phyloP scores from a whole-genome alignment of 1,140 invertebrate genomes.

The Myzus persicae region DNA sequence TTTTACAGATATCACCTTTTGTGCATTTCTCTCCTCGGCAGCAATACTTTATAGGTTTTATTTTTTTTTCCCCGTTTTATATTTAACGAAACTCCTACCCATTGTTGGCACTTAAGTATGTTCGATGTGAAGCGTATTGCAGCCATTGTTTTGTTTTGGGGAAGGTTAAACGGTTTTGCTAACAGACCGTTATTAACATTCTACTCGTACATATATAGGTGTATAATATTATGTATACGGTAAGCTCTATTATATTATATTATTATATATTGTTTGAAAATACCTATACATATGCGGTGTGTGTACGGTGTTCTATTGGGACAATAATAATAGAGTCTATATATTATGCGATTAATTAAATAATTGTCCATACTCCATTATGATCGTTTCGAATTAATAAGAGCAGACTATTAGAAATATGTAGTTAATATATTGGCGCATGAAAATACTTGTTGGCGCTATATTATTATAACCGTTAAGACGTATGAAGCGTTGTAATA shows the following conservation, averaged over 20 bases:
- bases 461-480: background rate
- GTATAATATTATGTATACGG: background rate
- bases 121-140: slow-evolving; percentile 38
- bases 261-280: slow-evolving; percentile 29
- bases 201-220: background rate
- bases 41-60: slow-evolving; percentile 33
- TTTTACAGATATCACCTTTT: slow-evolving; percentile 57
- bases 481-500: background rate
- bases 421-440: background rate
- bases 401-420: slow-evolving; percentile 6
- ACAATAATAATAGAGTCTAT: slow-evolving; percentile 16
- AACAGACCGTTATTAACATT: slow-evolving; percentile 54
- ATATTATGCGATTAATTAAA: slow-evolving; percentile 43
- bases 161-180: slow-evolving; percentile 49
- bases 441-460: background rate
- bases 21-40: slow-evolving; percentile 27
- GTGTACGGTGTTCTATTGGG: background rate
- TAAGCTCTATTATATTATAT: slow-evolving; percentile 31
- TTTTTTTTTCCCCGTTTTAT: background rate
- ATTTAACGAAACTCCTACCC: slow-evolving; percentile 36
- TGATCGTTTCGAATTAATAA: slow-evolving; percentile 16
- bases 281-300: background rate
- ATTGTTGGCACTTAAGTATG: slow-evolving; percentile 53
- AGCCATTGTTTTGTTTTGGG: slow-evolving; percentile 54
- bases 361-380: background rate